Evolutionary conservation across 2,113 vertebrate genomes (phyloP), one percentile per base, ranked within the genome.

Genomic region (Strix uralensis): DNA sequence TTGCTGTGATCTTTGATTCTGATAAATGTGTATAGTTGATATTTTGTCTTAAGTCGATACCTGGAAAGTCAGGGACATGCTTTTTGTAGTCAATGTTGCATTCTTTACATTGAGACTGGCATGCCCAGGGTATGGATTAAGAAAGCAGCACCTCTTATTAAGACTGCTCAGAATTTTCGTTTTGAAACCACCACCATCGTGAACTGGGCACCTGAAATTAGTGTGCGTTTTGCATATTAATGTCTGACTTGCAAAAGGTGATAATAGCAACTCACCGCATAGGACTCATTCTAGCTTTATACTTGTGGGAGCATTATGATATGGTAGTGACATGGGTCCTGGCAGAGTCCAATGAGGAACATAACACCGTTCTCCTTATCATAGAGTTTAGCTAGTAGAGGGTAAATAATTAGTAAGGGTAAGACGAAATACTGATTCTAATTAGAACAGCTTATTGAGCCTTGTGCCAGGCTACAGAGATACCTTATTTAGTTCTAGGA

Each of bases 371-470:
- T 44, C 32, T n/a, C 12, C 26, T 49, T 32, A 18, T 52, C 52
- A 55, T 11, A 47, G 42, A 73, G 15, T 15, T 92, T 66, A 77
- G 20, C 29, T 52, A 40, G 17, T 49, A 49, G 10, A 4, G 9
- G 67, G 7, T 57, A 69, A 86, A 67, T 30, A 72, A 42, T 27
- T 34, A 32, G 29, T 57, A 47, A 55, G 4, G 9, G 11, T 69
- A 52, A 67, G 42, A 71, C 14, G 36, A 67, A 54, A 20, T 86
- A 82, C 25, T 30, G 7, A 25, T 46, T 62, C 25, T 55, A 51
- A 66, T 88, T 59, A 25, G 13, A 83, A 70, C 0, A 0, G 7
- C 14, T 73, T 2, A 12, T 15, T 78, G 8, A 90, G 27, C 36
- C 25, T 47, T 72, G 15, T 73, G 36, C 32, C 36, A 25, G 27